These are phyloP conservation scores for Lampropteryx suffumata DNA, from an alignment of 2,888 invertebrate genomes.

Conservation along the genomic window DNA sequence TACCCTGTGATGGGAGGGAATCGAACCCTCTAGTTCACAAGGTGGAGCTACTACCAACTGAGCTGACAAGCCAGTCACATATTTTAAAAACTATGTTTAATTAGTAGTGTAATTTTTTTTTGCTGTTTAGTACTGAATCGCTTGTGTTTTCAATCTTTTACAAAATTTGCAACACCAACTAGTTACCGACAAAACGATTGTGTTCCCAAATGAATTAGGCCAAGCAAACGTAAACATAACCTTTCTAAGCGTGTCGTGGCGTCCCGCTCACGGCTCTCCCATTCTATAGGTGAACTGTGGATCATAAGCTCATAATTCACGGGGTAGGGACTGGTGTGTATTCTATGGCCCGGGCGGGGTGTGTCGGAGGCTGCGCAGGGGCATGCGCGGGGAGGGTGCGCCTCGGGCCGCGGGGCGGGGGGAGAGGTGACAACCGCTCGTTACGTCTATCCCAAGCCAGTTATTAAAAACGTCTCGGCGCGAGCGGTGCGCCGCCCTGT, in stretches of 20 bases:
- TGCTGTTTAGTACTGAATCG: too few species aligned
- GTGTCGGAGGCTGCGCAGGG: constrained; percentile 67
- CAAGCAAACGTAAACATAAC: constrained; percentile 54
- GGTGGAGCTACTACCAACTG: too few species aligned
- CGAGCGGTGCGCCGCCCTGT: constrained; percentile 82
- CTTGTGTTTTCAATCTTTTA: too few species aligned
- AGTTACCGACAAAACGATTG: constrained; percentile 36
- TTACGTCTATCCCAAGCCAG: constrained; percentile 82
- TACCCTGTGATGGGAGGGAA: too few species aligned
- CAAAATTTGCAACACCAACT: too few species aligned
- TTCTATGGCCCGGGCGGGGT: constrained; percentile 47
- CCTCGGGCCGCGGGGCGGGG: constrained; percentile 57
- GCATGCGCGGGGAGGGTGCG: constrained; percentile 53
- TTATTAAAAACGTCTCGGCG: constrained; percentile 84
- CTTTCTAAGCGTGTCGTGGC: constrained; percentile 48
- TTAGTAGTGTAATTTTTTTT: too few species aligned
- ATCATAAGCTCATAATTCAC: constrained; percentile 67
- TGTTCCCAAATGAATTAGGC: constrained; percentile 37
- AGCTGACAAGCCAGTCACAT: too few species aligned
- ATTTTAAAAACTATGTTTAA: too few species aligned
- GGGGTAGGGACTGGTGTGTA: constrained; percentile 29
- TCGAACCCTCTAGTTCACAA: too few species aligned
- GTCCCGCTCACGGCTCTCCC: constrained; percentile 51
- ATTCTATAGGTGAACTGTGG: constrained; percentile 36
- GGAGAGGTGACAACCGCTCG: constrained; percentile 82